These are phyloP conservation scores for Darevskia nairensis DNA, from an alignment of 2,797 vertebrate genomes.

Conservation along the genomic window DNA sequence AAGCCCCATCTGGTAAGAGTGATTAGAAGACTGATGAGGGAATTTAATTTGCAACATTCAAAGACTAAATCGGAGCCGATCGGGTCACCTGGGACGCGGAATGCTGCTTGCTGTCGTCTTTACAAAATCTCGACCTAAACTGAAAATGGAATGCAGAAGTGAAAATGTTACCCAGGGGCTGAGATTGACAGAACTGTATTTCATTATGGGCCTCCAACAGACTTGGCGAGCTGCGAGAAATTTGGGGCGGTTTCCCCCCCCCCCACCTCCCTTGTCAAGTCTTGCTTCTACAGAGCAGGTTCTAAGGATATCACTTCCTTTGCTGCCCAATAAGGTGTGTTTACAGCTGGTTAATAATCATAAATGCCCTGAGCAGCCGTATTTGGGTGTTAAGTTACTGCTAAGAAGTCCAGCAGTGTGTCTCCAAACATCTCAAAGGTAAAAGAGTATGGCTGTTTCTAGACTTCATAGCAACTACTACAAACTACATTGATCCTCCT, in stretches of 20 bases:
- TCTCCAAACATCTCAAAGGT: not conserved
- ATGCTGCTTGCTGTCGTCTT: slow-evolving; percentile 88
- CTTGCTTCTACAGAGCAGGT: slow-evolving; percentile 51
- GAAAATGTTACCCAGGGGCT: slow-evolving; percentile 84
- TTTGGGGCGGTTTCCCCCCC: slow-evolving; percentile 28
- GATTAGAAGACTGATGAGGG: slow-evolving; percentile 99
- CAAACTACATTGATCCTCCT: not conserved
- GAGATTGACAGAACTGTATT: slow-evolving; percentile 77
- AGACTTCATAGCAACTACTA: not conserved
- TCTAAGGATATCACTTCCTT: slow-evolving; percentile 50
- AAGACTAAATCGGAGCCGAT: slow-evolving; percentile 96
- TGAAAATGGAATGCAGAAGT: slow-evolving; percentile 83
- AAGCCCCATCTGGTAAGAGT: slow-evolving; percentile 99
- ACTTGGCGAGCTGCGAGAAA: slow-evolving; percentile 66
- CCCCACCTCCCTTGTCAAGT: slow-evolving; percentile 53
- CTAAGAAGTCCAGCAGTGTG: not conserved
- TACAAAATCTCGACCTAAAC: slow-evolving; percentile 86
- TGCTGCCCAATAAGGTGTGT: not conserved
- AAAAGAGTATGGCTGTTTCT: not conserved
- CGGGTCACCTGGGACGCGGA: slow-evolving; percentile 88
- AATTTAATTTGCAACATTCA: slow-evolving; percentile 99
- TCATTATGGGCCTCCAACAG: slow-evolving; percentile 80
- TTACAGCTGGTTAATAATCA: not conserved
- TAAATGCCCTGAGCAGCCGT: not conserved
- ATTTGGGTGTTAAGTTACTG: not conserved